Conservation (phyloP, 2,113 vertebrate species). For the Neotragus moschatus region DNA sequence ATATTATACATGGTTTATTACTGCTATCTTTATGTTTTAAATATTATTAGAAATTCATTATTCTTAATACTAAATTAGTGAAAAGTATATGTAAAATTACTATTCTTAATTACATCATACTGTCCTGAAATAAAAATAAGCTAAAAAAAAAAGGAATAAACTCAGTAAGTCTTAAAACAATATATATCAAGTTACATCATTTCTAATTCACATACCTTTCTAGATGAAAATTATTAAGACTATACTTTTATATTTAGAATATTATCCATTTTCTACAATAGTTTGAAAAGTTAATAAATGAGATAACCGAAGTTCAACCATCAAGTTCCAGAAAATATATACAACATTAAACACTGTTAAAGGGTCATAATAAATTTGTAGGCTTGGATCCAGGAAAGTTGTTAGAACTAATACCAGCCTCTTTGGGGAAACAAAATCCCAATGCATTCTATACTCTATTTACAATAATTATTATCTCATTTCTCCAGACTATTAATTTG, state of each 20-base stretch:
- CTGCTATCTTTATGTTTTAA: background rate
- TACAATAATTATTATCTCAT: constrained; percentile 21
- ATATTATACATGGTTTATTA: background rate
- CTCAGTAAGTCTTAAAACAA: background rate
- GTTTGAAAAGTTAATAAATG: constrained; percentile 21
- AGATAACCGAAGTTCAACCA: background rate
- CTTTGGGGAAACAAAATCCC: constrained; percentile 21
- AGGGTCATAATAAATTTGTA: background rate
- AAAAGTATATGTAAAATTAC: background rate
- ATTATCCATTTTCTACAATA: constrained; percentile 1
- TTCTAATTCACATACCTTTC: background rate
- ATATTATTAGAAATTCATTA: constrained; percentile 21
- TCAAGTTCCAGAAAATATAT: background rate
- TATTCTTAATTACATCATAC: background rate
- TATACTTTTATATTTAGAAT: background rate
- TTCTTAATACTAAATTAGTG: background rate
- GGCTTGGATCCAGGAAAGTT: background rate
- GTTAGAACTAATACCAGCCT: background rate
- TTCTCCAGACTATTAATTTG: constrained; percentile 11
- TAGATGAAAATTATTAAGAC: constrained; percentile 13
- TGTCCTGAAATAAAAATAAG: constrained; percentile 8
- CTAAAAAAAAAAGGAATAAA: background rate
- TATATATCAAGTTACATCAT: background rate
- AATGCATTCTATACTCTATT: background rate
- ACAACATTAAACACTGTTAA: background rate